Conservation (phyloP, 2,888 invertebrate species). For the Melipona bicolor region DNA sequence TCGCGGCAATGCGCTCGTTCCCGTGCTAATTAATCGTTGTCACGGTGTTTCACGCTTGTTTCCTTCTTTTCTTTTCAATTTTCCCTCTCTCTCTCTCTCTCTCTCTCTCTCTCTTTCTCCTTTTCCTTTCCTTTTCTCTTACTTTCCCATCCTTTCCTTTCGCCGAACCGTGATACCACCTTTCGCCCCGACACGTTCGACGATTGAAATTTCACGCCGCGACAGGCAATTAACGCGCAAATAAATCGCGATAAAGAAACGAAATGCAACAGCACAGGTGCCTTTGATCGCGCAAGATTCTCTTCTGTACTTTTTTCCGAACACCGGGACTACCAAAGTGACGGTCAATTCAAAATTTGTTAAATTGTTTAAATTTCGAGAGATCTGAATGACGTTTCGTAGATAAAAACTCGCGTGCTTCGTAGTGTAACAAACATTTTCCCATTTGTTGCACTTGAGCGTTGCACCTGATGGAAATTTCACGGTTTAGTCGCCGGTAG, state of each 20-base stretch:
- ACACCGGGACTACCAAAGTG: too few species aligned
- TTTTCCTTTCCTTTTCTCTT: not conserved
- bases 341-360: too few species aligned
- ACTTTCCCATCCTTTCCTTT: not conserved
- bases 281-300: constrained; percentile 20
- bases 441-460: too few species aligned
- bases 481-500: too few species aligned
- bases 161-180: not conserved
- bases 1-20: constrained; percentile 27
- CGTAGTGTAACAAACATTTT: too few species aligned
- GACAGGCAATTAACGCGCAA: not conserved
- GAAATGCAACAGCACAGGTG: not conserved
- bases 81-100: not conserved
- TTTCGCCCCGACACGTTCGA: not conserved
- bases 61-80: not conserved
- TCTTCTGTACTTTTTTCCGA: not conserved
- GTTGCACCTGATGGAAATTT: too few species aligned
- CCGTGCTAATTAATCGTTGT: constrained; percentile 47
- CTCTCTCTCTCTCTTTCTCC: not conserved
- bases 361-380: too few species aligned
- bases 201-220: constrained; percentile 6
- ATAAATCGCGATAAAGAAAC: not conserved
- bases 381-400: too few species aligned
- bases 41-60: not conserved
- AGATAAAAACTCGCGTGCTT: too few species aligned